Evolutionary conservation across 2,888 invertebrate genomes (phyloP), one percentile per base, ranked within the genome.

Genomic region (Achlya flavicornis): DNA sequence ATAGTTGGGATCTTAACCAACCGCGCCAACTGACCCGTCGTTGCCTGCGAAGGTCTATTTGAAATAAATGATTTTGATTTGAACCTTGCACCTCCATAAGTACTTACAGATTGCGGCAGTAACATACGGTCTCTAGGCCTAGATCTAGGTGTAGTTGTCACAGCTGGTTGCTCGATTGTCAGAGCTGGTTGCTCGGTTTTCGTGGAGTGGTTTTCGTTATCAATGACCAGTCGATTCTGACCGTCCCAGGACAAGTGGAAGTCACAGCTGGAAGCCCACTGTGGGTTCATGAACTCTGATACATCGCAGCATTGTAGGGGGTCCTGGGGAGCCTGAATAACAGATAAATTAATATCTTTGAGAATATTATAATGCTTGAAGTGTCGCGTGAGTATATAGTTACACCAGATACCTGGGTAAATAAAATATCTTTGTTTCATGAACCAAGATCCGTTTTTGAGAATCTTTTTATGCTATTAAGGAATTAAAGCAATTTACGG

Each of bases 291-390:
- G 61, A 92, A 91, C 5, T 78, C 81, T 0, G 79, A 72, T 65
- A 92, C 72, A 35, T 92, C 87, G 63, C 93, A 93, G 66, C 93
- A 93, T n/a, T 88, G 84, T 0, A 93, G 43, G 12, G 41, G 60
- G 14, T 41, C 38, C 14, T 8, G n/a, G 65, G 4, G 48, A 57
- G 38, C n/a, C 53, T 35, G 38, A 32, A 58, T 16, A 58, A 58
- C 14, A 57, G 4, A 57, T 12, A 57, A 26, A 6, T 19, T 32
- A 32, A 10, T 16, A 7, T 16, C 16, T n/a, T 48, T 0, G 1
- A 16, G 48, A 7, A 4, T 0, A 35, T 35, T 3, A 35, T 35
- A 35, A 35, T 35, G 33, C 33, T 33, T 33, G 5, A 33, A 33
- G 33, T n/a, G 5, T 4, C 4, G 33, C 33, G 3, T 33, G 7